A percentile compares a stretch with the other conserved stretches of the same genome.
These are phyloP conservation scores for Trileptium ribeirensis DNA, from an alignment of 2,888 invertebrate species.

Conservation along the genomic window DNA sequence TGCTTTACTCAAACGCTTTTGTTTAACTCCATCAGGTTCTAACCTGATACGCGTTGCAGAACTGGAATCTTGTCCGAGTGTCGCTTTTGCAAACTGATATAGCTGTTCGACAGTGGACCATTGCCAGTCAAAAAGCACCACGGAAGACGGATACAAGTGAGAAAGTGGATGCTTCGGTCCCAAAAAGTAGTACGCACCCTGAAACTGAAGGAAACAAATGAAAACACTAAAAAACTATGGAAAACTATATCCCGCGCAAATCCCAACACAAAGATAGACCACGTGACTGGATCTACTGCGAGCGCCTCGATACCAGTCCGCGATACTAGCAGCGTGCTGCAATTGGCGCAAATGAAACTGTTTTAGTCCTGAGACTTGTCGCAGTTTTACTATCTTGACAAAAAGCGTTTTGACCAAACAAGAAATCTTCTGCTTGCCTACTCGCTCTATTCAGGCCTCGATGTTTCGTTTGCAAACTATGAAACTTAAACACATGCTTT, in stretches of 20 bases:
- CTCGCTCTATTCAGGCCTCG: neutral
- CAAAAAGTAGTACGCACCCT: neutral
- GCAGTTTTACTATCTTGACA: too few species aligned
- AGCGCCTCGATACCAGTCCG: neutral
- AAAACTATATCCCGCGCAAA: neutral
- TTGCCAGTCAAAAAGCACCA: neutral
- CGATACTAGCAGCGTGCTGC: neutral
- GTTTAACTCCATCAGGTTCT: neutral
- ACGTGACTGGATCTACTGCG: neutral
- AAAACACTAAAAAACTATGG: neutral
- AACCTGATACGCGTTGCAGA: neutral
- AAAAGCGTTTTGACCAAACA: neutral
- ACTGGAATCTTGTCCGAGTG: neutral
- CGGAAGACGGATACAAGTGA: neutral
- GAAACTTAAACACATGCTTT: neutral
- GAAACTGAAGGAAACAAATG: too few species aligned
- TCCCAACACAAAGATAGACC: neutral
- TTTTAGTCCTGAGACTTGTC: too few species aligned
- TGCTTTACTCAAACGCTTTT: neutral
- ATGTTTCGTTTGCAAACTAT: neutral
- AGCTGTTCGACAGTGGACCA: neutral
- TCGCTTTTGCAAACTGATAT: neutral
- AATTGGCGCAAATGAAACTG: neutral
- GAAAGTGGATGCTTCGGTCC: neutral
- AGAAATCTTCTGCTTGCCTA: neutral